A percentile compares a stretch with the other conserved stretches of the same genome.
Conservation (phyloP, 1,140 invertebrate species). For the Neotoxoptera formosana region DNA sequence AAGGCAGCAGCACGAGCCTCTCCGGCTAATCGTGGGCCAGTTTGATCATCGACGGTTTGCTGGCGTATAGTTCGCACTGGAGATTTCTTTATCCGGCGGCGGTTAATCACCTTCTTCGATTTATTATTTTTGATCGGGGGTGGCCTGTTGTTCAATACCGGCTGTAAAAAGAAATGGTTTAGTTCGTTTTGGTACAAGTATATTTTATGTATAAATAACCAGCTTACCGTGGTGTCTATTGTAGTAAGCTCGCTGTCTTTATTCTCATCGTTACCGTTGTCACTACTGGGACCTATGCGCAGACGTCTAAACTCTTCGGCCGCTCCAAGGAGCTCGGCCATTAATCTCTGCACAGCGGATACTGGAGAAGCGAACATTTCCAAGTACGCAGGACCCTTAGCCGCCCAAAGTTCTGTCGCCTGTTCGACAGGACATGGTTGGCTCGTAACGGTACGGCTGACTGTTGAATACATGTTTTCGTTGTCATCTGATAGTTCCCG, state of each 20-base stretch:
- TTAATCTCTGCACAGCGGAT: background rate
- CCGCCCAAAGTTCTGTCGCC: background rate
- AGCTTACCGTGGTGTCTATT: background rate
- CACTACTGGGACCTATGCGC: background rate
- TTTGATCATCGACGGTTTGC: background rate
- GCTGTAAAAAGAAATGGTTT: background rate
- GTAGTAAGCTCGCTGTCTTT: background rate
- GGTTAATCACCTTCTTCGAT: background rate
- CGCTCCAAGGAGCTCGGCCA: background rate
- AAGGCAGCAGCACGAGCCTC: background rate
- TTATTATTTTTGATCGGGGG: background rate
- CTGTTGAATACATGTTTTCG: background rate
- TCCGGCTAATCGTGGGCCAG: background rate
- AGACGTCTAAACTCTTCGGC: constrained; percentile 23
- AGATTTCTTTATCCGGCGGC: background rate
- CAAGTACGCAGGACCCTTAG: background rate
- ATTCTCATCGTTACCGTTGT: background rate
- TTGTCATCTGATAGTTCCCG: background rate
- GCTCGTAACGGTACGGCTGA: background rate
- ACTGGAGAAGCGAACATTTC: background rate
- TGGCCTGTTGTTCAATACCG: background rate
- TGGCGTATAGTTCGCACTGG: background rate
- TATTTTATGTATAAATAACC: background rate
- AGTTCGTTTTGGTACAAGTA: background rate
- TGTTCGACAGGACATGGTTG: background rate